Evolutionary conservation across 2,888 invertebrate genomes (phyloP).

Genomic region (Octonoba sinensis): DNA sequence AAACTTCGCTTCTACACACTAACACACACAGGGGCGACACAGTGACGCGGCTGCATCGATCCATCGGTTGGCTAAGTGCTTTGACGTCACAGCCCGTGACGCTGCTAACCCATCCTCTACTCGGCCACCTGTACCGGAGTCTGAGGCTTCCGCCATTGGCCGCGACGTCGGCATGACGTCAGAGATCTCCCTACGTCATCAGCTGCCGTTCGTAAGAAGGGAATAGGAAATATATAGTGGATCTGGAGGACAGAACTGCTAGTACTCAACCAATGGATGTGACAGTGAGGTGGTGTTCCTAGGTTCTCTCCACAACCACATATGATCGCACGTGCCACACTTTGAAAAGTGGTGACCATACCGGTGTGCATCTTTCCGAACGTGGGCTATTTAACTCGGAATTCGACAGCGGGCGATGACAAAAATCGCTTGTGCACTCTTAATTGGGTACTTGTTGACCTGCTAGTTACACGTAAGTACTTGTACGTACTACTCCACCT

Average conservation of each 20-base stretch:
- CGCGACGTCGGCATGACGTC: constrained; percentile 52
- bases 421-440: no score
- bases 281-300: not conserved
- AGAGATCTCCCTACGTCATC: constrained; percentile 29
- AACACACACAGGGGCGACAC: constrained; percentile 10
- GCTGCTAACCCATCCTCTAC: constrained; percentile 33
- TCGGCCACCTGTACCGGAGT: constrained; percentile 29
- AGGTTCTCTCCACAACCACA: not conserved
- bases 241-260: constrained; percentile 4
- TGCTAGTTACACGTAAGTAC: constrained; percentile 58
- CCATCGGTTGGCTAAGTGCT: constrained; percentile 25
- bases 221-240: constrained; percentile 46
- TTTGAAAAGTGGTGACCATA: not conserved
- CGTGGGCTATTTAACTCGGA: constrained; percentile 41
- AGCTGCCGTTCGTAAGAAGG: constrained; percentile 23
- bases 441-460: constrained; percentile 24
- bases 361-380: not conserved
- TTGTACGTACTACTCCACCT: not conserved
- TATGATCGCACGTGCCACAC: constrained; percentile 42
- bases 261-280: constrained; percentile 34
- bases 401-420: not conserved
- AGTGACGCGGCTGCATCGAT: constrained; percentile 26
- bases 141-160: constrained; percentile 36
- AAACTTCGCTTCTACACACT: constrained; percentile 21
- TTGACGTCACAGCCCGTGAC: constrained; percentile 54